Percentiles rank a stretch among this genome's conserved stretches.
Conservation (phyloP, 1,140 invertebrate genomes). For the Tribolium madens region DNA sequence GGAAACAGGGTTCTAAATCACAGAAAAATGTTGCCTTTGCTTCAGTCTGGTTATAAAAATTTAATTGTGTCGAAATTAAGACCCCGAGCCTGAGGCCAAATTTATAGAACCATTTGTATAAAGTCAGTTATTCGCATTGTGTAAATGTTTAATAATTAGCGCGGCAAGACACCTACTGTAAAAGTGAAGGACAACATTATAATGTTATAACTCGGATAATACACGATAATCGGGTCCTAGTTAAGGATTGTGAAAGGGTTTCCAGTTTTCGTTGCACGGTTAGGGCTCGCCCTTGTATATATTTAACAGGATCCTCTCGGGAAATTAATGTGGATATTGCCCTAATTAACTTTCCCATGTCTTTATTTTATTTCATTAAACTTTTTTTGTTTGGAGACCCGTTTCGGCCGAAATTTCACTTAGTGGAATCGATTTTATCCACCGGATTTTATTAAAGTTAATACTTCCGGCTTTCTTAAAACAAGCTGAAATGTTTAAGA, state of each 20-base stretch:
- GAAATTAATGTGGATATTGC: slow-evolving; percentile 39
- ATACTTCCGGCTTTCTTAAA: neutral
- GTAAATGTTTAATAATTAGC: slow-evolving; percentile 33
- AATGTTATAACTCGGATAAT: slow-evolving; percentile 31
- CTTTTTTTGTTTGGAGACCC: slow-evolving; percentile 20
- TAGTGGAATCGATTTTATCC: slow-evolving; percentile 6
- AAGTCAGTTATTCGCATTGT: slow-evolving; percentile 10
- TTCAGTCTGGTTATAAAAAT: slow-evolving; percentile 11
- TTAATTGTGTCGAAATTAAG: slow-evolving; percentile 21
- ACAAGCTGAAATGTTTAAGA: slow-evolving; percentile 15
- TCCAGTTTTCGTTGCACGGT: slow-evolving; percentile 17
- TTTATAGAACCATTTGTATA: slow-evolving; percentile 27
- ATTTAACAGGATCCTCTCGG: slow-evolving; percentile 29
- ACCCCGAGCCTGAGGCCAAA: neutral
- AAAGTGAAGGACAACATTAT: slow-evolving; percentile 31
- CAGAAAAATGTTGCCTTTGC: neutral
- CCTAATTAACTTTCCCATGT: slow-evolving; percentile 34
- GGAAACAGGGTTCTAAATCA: neutral
- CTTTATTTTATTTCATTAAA: slow-evolving; percentile 39
- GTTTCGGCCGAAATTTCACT: slow-evolving; percentile 11
- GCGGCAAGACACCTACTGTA: neutral
- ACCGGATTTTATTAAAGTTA: slow-evolving; percentile 14
- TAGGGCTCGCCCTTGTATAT: slow-evolving; percentile 26
- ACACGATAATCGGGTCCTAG: slow-evolving; percentile 31
- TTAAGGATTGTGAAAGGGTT: slow-evolving; percentile 30